A percentile compares a stretch with the other conserved stretches of the same genome.
Conservation (phyloP, 2,888 invertebrate species). For the Hirtodrosophila histrioides region DNA sequence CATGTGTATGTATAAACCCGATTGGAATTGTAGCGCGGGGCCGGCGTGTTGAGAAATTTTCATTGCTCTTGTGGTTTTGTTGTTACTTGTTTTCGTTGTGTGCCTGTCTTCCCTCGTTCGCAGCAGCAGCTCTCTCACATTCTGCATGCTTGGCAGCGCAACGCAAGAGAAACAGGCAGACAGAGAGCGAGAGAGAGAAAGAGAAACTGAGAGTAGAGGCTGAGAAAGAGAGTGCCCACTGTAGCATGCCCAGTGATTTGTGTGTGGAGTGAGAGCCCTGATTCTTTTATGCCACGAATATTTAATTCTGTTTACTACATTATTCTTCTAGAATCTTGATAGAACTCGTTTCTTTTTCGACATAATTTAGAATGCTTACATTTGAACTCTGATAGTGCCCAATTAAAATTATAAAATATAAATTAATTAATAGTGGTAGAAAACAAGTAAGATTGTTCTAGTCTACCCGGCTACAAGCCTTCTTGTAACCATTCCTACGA, state of each 20-base stretch:
- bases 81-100: conserved; percentile 41
- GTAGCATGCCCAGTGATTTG: conserved; percentile 25
- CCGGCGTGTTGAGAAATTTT: conserved; percentile 48
- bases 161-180: neutral
- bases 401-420: too few relatives aligned
- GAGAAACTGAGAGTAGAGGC: neutral
- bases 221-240: conserved; percentile 8
- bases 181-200: neutral
- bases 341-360: too few relatives aligned
- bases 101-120: conserved; percentile 26
- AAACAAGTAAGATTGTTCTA: too few relatives aligned
- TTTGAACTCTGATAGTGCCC: too few relatives aligned
- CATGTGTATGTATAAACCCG: conserved; percentile 16
- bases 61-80: conserved; percentile 39
- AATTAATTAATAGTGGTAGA: too few relatives aligned
- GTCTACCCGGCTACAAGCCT: too few relatives aligned
- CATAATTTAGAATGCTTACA: too few relatives aligned
- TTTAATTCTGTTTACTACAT: too few relatives aligned
- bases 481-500: too few relatives aligned
- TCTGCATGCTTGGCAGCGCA: conserved; percentile 34
- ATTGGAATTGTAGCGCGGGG: conserved; percentile 28
- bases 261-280: conserved; percentile 16
- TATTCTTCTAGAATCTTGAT: too few relatives aligned
- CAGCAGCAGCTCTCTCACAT: conserved; percentile 10
- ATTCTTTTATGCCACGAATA: neutral